Base-by-base conservation (phyloP, 2,888 invertebrate genomes). In the Carabus problematicus region DNA sequence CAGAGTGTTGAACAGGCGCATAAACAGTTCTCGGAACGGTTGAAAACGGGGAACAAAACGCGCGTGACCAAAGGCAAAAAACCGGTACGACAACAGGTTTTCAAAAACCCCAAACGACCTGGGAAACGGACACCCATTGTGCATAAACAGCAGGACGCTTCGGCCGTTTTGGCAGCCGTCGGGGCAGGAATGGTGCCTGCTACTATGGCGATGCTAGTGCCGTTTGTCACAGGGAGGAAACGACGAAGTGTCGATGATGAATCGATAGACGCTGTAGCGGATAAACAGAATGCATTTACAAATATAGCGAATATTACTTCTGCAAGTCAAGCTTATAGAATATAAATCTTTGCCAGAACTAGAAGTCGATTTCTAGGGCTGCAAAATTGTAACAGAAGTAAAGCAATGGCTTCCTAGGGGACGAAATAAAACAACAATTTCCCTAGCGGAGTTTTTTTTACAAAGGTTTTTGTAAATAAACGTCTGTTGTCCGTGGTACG, bases 131-230 rank as follows among this genome's bases (percentile, higher is more conserved):
- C 12, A 1, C 18, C 61, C 55, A 45, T 52, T 39, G 55, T 62
- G 4, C 52, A 70, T 14, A 39, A 52, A 8, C 76, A 75, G 56
- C 79, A 82, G 3, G 87, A 89, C 75, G 86, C 86, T 73, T 85
- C 89, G 0, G 87, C 89, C 0, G 85, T 91, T 42, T 77, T 91
- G 72, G 90, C 91, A 7, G 91, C 91, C 0, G 89, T 91, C 0
- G 90, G 91, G 0, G 91, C 92, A 12, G 92, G 92, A 0, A 90
- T 92, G 88, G 85, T 92, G 16, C 92, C 92, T 6, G 92, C 91
- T 0, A 91, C 92, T 0, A 90, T 92, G 88, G 92, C 91, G 0
- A 90, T 92, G 89, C 85, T 92, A 73, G 88, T 92, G 43, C 92
- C 92, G 0, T 88, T 92, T 86, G 89, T 91, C 79, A 82, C 92